phyloP scores from a whole-genome alignment of 1,140 invertebrate genomes.

The Aporrectodea caliginosa region DNA sequence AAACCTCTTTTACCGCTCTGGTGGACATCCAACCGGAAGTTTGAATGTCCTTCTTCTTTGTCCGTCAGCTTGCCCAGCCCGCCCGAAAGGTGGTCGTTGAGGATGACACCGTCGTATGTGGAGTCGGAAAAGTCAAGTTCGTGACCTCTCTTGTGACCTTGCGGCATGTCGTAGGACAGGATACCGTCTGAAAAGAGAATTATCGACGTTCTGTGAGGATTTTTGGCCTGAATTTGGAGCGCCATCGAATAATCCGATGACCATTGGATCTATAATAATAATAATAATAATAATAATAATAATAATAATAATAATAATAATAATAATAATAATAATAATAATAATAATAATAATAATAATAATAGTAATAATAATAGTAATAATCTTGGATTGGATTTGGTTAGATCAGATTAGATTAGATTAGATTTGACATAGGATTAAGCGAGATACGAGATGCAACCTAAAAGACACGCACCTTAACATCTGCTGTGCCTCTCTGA shows the following conservation, averaged over 20 bases:
- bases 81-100: constrained; percentile 58
- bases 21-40: constrained; percentile 68
- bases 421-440: too few species aligned
- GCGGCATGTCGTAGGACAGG: constrained; percentile 75
- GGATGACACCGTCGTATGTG: constrained; percentile 77
- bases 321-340: background rate
- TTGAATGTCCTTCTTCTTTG: constrained; percentile 64
- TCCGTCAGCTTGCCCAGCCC: constrained; percentile 86
- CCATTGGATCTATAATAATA: background rate
- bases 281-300: background rate
- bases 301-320: background rate
- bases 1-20: constrained; percentile 68
- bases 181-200: constrained; percentile 64
- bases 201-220: background rate
- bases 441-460: background rate
- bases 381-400: too few species aligned
- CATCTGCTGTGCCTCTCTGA: background rate
- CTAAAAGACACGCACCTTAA: background rate
- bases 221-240: too few species aligned
- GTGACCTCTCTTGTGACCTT: constrained; percentile 70
- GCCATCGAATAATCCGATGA: too few species aligned
- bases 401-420: too few species aligned
- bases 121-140: constrained; percentile 81
- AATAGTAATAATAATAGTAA: background rate
- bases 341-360: background rate